Base-by-base conservation (phyloP, 2,888 invertebrate species). In the Brachyptera risi region DNA sequence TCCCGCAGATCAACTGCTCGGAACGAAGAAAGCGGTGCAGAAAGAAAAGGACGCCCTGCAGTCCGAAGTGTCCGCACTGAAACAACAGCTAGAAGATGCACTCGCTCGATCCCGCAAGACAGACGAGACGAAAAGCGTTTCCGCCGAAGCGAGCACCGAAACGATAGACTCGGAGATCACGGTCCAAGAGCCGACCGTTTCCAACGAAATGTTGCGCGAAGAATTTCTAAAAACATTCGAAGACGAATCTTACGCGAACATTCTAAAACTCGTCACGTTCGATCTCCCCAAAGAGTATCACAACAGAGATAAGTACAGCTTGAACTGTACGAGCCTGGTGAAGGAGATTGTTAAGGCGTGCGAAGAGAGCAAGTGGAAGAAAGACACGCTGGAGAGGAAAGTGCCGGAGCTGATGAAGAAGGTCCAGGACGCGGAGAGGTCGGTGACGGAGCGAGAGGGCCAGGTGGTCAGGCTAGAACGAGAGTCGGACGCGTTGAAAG, bases 321-420 rank as follows among this genome's bases (percentile, higher is more conserved):
- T 35, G 5, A 31, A 26, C 1, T 31, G 31, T 9, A 51, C 40
- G 15, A 50, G 17, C n/a, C 54, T 50, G 11, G 57, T 65, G 13
- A 57, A 58, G 26, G 58, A 50, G 9, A 17, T 65, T 1, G 62
- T 61, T 5, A 64, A 62, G 42, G 44, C 59, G 49, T 56, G 50
- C 17, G 38, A 58, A 3, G 65, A 65, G 31, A 58, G 44, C 19
- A 84, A 83, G 49, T 74, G 74, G 73, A 75, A 74, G 65, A 73
- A 73, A 61, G 74, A 74, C 15, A 70, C 72, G 61, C 65, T 74
- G 64, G 78, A 75, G 67, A 72, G 72, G 65, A 73, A 73, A 63
- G 66, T 65, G 1, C 47, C 63, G 1, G 63, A 62, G 38, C 42
- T 65, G 11, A 58, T 61, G 61, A 64, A 63, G 26, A 61, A 64